Conservation (phyloP, 2,797 vertebrate genomes). For the Sciurus vulgaris region DNA sequence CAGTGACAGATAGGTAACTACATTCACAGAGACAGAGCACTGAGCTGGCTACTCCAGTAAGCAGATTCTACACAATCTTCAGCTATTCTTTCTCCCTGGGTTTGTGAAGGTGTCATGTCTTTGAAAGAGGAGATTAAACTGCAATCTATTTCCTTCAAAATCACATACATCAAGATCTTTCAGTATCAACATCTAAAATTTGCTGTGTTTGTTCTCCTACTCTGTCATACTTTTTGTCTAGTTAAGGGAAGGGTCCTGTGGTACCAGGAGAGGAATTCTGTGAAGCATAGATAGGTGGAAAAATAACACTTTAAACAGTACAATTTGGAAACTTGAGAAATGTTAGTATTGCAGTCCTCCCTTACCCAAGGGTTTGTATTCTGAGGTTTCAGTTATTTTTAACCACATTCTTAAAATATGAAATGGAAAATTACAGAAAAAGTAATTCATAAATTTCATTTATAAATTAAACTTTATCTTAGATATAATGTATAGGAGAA, state of each 20-base stretch:
- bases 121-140: not conserved
- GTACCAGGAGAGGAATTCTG: not conserved
- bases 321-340: not conserved
- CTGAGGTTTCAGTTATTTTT: not conserved
- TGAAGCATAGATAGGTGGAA: not conserved
- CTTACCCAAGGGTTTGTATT: not conserved
- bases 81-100: not conserved
- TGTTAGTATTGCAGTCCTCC: not conserved
- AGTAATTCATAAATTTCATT: not conserved
- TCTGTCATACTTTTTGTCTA: not conserved
- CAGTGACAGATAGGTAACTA: not conserved
- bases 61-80: not conserved
- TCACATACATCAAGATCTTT: not conserved
- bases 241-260: not conserved
- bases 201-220: not conserved
- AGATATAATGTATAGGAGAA: not conserved
- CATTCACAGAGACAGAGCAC: accelerated
- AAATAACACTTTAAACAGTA: not conserved
- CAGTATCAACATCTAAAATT: not conserved
- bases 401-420: not conserved
- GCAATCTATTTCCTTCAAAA: not conserved
- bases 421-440: not conserved
- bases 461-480: not conserved
- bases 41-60: accelerated
- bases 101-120: not conserved